These are phyloP conservation scores for Cryptotis parvus DNA, from an alignment of 2,113 vertebrate genomes.

Conservation along the genomic window DNA sequence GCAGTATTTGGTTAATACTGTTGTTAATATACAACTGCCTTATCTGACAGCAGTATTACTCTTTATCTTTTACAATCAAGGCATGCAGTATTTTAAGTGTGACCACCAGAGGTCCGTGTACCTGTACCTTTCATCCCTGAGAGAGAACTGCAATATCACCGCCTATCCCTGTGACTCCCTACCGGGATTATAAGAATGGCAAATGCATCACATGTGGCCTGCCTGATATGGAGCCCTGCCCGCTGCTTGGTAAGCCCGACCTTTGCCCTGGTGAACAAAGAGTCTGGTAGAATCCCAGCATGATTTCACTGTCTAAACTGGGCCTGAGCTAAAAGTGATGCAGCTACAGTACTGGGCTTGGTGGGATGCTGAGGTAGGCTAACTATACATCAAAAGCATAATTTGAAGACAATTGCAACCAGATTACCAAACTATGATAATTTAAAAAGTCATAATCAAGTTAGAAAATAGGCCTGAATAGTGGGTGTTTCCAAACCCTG, in stretches of 20 bases:
- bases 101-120: constrained; percentile 96
- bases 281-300: not conserved
- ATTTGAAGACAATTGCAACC: too few relatives aligned
- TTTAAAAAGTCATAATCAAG: too few relatives aligned
- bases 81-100: constrained; percentile 94
- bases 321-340: too few relatives aligned
- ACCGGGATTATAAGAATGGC: constrained; percentile 91
- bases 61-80: constrained; percentile 83
- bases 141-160: constrained; percentile 88
- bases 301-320: constrained; percentile 25
- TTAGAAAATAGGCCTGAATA: not conserved
- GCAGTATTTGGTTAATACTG: too few relatives aligned
- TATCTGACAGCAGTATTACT: not conserved
- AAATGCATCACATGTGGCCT: constrained; percentile 90
- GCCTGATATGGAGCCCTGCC: constrained; percentile 89
- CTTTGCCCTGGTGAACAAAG: not conserved
- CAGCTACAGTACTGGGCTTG: too few relatives aligned
- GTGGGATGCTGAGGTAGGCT: too few relatives aligned
- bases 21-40: not conserved
- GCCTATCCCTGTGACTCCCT: constrained; percentile 93
- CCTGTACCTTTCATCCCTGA: constrained; percentile 93
- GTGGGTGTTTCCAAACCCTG: not conserved
- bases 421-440: too few relatives aligned
- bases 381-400: not conserved
- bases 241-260: constrained; percentile 90